phyloP scores from a whole-genome alignment of 64 coral and sea anemone genomes.

The Catalaphyllia jardinei region DNA sequence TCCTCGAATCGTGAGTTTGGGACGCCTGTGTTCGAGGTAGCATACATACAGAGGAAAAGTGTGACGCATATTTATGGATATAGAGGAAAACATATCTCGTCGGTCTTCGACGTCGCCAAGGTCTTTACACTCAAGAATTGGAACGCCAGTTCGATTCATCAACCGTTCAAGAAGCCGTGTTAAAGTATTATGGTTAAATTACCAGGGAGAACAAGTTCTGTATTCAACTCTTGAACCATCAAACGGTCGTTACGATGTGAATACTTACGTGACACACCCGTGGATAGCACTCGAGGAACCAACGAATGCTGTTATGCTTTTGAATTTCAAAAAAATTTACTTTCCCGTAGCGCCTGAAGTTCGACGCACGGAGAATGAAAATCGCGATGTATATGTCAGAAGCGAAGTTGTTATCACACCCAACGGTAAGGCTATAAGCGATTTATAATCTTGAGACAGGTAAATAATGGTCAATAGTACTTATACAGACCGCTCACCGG shows the following conservation, averaged over 20 bases:
- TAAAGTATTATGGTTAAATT: slow-evolving; percentile 21
- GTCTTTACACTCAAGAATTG: not conserved
- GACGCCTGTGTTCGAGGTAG: not conserved
- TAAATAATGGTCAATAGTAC: too few species aligned
- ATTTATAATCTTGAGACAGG: too few species aligned
- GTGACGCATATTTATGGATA: not conserved
- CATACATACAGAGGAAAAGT: not conserved
- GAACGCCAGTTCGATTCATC: slow-evolving; percentile 12
- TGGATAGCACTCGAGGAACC: slow-evolving; percentile 1
- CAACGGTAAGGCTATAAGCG: not conserved
- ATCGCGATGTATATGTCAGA: not conserved
- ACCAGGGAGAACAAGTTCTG: slow-evolving; percentile 21
- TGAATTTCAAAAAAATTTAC: slow-evolving; percentile 2
- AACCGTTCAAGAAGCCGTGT: not conserved
- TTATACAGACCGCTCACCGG: too few species aligned
- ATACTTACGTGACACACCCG: slow-evolving; percentile 15
- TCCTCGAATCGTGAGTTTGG: too few species aligned
- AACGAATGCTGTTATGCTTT: slow-evolving; percentile 4
- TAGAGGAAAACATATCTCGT: not conserved
- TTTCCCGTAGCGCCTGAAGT: not conserved
- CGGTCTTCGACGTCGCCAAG: not conserved
- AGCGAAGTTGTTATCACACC: slow-evolving; percentile 15
- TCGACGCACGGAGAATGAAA: not conserved
- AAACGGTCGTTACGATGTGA: slow-evolving; percentile 2
- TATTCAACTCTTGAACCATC: not conserved